phyloP scores from a whole-genome alignment of 30 jellyfish, hydroid and myxozoan genomes.

The Cassiopea andromeda region DNA sequence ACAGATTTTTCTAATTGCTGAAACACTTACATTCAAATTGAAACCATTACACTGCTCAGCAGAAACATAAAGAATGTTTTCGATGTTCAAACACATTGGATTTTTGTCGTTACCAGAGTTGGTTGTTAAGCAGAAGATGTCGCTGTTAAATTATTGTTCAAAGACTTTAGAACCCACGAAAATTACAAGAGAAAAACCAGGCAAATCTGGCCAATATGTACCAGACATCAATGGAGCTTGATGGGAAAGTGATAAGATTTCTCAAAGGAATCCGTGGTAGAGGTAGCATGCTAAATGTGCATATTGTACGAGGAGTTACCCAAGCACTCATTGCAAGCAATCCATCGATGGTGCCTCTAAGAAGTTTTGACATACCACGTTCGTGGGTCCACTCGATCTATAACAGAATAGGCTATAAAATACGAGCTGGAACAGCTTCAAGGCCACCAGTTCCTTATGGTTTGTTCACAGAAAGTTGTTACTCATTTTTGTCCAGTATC shows the following conservation, averaged over 20 bases:
- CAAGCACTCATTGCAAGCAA: background rate
- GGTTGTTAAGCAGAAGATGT: background rate
- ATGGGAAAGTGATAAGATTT: background rate
- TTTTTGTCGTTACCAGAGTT: background rate
- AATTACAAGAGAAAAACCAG: background rate
- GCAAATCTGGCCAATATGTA: background rate
- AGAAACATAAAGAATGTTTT: background rate
- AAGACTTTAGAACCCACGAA: background rate
- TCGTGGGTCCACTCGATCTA: background rate
- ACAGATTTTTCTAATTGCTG: background rate
- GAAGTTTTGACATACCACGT: background rate
- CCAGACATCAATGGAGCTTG: background rate
- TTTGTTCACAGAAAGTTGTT: background rate
- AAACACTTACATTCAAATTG: background rate
- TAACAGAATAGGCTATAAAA: background rate
- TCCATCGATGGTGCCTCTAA: background rate
- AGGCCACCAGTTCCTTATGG: background rate
- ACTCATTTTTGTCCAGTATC: background rate
- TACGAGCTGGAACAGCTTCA: background rate
- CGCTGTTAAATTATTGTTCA: background rate
- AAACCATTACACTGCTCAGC: background rate
- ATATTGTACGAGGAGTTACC: background rate
- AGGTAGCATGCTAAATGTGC: background rate
- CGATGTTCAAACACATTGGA: background rate
- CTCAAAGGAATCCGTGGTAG: background rate